These are phyloP conservation scores for Paracanthobrama guichenoti DNA, from an alignment of 2,113 vertebrate genomes.

Conservation along the genomic window DNA sequence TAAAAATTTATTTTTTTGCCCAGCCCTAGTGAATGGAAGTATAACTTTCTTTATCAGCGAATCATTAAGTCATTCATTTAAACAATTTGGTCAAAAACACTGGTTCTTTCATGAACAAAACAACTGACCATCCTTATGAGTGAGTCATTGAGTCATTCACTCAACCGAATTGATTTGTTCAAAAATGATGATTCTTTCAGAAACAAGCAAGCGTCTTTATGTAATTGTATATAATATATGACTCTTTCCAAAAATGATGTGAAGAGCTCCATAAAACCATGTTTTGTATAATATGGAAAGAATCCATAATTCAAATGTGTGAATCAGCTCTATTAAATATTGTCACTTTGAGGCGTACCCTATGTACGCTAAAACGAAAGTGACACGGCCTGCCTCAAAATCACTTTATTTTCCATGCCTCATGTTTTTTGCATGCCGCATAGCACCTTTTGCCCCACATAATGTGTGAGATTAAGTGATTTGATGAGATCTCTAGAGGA, in stretches of 20 bases:
- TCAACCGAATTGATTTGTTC: not conserved
- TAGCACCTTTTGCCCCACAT: constrained; percentile 12
- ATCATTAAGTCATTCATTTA: not conserved
- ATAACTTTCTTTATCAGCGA: not conserved
- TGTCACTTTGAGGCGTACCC: constrained; percentile 29
- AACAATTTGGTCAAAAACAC: not conserved
- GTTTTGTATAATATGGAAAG: not conserved
- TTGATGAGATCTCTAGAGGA: constrained; percentile 48
- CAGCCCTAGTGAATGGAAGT: no score
- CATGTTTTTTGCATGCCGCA: constrained; percentile 38
- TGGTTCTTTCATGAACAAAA: not conserved
- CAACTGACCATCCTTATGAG: not conserved
- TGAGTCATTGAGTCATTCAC: not conserved
- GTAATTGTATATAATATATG: no score
- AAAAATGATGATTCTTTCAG: not conserved
- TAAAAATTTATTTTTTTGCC: no score
- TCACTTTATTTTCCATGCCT: constrained; percentile 37
- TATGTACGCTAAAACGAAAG: constrained; percentile 23
- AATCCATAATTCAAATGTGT: constrained; percentile 9
- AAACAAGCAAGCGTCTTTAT: not conserved
- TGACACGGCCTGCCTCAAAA: constrained; percentile 11
- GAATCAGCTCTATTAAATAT: constrained; percentile 13
- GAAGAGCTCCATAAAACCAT: not conserved
- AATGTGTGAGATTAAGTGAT: constrained; percentile 32
- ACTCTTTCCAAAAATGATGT: not conserved